Percentiles rank a stretch among this genome's conserved stretches.
Evolutionary conservation across 1,140 invertebrate genomes (phyloP).

Genomic region (Oedothorax gibbosus): DNA sequence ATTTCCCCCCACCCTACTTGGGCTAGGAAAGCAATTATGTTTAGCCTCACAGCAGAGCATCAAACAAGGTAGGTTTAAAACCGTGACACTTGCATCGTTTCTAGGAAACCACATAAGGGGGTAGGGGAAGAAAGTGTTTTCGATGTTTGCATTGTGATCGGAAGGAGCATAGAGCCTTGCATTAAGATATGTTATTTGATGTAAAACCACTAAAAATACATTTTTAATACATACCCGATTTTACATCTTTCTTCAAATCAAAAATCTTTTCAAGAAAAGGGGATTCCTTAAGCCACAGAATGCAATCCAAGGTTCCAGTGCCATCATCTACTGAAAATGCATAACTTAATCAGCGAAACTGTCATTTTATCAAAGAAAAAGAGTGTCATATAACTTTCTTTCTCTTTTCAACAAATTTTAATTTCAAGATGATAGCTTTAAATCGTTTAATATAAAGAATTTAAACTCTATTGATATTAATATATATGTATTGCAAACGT

Average conservation of each 20-base stretch:
- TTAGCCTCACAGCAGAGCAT: no score
- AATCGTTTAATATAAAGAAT: neutral
- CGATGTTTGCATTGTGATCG: no score
- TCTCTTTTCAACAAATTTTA: neutral
- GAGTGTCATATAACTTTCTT: neutral
- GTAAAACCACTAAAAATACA: neutral
- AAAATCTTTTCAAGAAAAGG: conserved; percentile 3
- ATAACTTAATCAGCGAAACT: neutral
- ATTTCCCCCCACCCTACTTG: no score
- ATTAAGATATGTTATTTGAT: neutral
- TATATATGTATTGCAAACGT: neutral
- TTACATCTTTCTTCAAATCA: conserved; percentile 8
- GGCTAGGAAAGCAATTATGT: no score
- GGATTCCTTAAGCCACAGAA: conserved; percentile 26
- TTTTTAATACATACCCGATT: conserved; percentile 16
- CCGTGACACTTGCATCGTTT: no score
- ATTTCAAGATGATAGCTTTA: neutral
- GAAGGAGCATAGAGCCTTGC: neutral
- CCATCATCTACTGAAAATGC: conserved; percentile 40
- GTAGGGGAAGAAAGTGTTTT: no score
- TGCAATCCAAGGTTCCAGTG: conserved; percentile 28
- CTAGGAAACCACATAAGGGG: no score
- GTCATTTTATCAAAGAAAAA: neutral
- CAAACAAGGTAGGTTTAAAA: no score
- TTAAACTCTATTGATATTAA: neutral